Base-by-base conservation (phyloP, 2,888 invertebrate species). In the Dasypogon diadema region DNA sequence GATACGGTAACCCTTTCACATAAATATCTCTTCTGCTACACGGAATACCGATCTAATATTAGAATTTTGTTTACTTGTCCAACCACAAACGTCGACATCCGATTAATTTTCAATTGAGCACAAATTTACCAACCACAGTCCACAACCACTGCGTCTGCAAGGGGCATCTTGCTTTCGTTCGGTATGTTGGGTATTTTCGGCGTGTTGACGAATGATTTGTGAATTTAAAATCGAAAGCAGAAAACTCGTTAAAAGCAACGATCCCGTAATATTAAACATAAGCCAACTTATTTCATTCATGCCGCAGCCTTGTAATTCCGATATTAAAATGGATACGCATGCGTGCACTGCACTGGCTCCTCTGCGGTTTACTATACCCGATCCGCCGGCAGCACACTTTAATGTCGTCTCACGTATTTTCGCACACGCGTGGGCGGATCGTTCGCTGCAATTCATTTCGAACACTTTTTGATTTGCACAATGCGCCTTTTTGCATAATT, bases 401-500 rank as follows among this genome's bases (percentile, higher is more conserved):
- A 65, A 65, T 65, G 65, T 65, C 65, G 12, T 63, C 42, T 37
- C 63, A 42, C 60, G 37, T 34, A 34, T 30, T n/a, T 42, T 37
- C 26, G 34, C 60, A 34, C 60, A 37, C 22, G 18, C 65, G 65
- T 65, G 65, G 65, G 65, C 65, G 65, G 48, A 65, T 65, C 46
- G 26, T 65, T n/a, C 16, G 24, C 8, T 65, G 65, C 48, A 65
- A 24, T 65, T 65, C 48, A n/a, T 2, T 5, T 30, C 30, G 70
- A 70, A 70, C 70, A 14, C 21, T 54, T 70, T n/a, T 54, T 54
- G 54, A 70, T 70, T 21, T 54, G 54, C 70, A 70, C 54, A 70
- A 70, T 70, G 48, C 65, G 34, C 54, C 48, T 14, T 70, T 70
- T 70, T 70, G 70, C 54, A 70, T 70, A 70, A 65, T 70, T 70